These are phyloP conservation scores for Coregonus suidteri DNA, from an alignment of 2,797 vertebrate species.

Conservation along the genomic window DNA sequence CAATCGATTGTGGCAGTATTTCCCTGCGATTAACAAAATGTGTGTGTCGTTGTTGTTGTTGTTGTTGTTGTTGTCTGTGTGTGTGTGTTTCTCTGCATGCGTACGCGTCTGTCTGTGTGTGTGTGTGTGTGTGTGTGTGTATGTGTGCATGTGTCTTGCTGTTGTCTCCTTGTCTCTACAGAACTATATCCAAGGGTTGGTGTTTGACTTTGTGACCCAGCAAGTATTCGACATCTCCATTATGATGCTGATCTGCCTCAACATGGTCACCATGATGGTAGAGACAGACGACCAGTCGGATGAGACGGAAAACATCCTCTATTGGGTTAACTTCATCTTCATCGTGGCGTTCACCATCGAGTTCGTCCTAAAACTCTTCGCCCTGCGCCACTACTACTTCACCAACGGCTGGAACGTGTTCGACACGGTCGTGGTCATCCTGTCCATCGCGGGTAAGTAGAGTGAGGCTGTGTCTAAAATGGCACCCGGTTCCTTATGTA, in stretches of 20 bases:
- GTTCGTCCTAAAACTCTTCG: constrained; percentile 96
- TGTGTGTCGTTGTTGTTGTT: not conserved
- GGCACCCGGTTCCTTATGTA: not conserved
- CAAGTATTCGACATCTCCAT: constrained; percentile 98
- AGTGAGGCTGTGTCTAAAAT: not conserved
- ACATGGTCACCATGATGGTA: constrained; percentile 99
- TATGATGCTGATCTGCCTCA: constrained; percentile 99
- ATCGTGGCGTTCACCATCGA: constrained; percentile 96
- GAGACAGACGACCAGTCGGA: constrained; percentile 94
- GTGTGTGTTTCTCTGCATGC: not conserved
- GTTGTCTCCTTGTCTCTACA: constrained; percentile 44
- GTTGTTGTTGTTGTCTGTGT: constrained; percentile 1
- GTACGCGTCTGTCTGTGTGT: not conserved
- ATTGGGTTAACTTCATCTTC: constrained; percentile 99
- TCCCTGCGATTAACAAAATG: constrained; percentile 1
- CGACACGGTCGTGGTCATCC: constrained; percentile 98
- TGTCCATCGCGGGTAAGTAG: constrained; percentile 96
- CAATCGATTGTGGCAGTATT: not conserved
- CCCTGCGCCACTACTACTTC: constrained; percentile 97
- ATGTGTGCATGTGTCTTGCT: not conserved
- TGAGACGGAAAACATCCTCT: constrained; percentile 91
- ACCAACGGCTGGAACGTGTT: constrained; percentile 99
- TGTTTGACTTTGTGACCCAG: constrained; percentile 97
- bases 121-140: not conserved
- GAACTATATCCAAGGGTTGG: constrained; percentile 94